phyloP scores from a whole-genome alignment of 2,888 invertebrate genomes.

The Zootermopsis nevadensis region DNA sequence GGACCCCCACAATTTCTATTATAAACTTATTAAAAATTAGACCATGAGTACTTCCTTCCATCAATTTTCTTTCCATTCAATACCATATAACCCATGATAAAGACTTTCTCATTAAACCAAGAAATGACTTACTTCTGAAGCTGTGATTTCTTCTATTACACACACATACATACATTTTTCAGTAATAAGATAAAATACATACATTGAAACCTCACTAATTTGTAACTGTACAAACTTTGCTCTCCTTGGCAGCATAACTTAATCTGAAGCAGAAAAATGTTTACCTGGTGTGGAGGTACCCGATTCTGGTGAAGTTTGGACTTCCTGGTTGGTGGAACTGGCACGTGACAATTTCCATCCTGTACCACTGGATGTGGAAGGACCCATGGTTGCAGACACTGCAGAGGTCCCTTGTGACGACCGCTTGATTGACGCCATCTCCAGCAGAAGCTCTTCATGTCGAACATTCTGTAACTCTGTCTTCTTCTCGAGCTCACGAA shows the following conservation, averaged over 20 bases:
- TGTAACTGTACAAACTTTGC: not conserved
- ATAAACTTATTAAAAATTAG: too few relatives aligned
- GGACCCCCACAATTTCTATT: too few relatives aligned
- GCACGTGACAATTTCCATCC: constrained; percentile 41
- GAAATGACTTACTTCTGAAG: too few relatives aligned
- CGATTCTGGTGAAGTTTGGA: constrained; percentile 58
- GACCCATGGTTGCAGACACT: constrained; percentile 28
- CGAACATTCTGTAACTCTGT: constrained; percentile 77
- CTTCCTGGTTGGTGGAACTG: constrained; percentile 55
- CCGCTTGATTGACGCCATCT: constrained; percentile 79
- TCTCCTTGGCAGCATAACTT: not conserved
- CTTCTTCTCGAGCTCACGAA: constrained; percentile 92
- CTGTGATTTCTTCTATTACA: too few relatives aligned
- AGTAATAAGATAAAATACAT: too few relatives aligned
- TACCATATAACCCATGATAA: too few relatives aligned
- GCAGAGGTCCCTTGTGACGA: constrained; percentile 46
- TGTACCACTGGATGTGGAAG: constrained; percentile 29
- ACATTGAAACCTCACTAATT: too few relatives aligned
- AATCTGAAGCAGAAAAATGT: not conserved
- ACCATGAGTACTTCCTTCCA: too few relatives aligned
- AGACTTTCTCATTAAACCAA: too few relatives aligned
- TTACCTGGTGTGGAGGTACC: constrained; percentile 56
- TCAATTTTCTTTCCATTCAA: too few relatives aligned
- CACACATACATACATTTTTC: too few relatives aligned
- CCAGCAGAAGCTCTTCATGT: constrained; percentile 91